Conservation (phyloP, 2,888 invertebrate genomes). For the Monochamus alternatus region DNA sequence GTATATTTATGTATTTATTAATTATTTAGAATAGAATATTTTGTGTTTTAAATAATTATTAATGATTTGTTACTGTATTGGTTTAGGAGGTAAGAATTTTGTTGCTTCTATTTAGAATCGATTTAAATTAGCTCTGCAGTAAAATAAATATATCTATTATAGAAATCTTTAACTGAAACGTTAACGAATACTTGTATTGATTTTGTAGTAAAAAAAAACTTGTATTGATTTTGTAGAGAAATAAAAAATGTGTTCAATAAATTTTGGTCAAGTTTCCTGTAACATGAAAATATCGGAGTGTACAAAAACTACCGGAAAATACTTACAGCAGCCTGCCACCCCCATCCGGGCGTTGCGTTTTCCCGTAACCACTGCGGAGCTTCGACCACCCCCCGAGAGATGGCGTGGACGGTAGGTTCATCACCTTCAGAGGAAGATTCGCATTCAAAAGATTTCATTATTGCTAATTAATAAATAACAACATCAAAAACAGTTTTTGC, state of each 20-base stretch:
- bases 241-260: neutral
- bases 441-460: slow-evolving; percentile 71
- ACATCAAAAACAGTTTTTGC: slow-evolving; percentile 31
- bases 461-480: slow-evolving; percentile 43
- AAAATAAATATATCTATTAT: too few species aligned
- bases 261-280: neutral
- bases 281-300: neutral
- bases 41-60: too few species aligned
- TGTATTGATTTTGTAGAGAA: neutral
- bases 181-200: neutral
- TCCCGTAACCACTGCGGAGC: slow-evolving; percentile 68
- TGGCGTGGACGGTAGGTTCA: slow-evolving; percentile 69
- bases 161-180: too few species aligned
- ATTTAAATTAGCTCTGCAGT: too few species aligned
- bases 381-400: slow-evolving; percentile 67
- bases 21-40: too few species aligned
- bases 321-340: slow-evolving; percentile 68
- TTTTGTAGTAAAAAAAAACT: neutral
- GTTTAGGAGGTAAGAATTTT: too few species aligned
- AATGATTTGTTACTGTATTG: too few species aligned
- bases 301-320: neutral
- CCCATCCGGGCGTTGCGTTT: slow-evolving; percentile 65
- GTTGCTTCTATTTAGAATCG: too few species aligned
- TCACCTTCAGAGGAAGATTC: slow-evolving; percentile 70
- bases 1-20: too few species aligned